These are phyloP conservation scores for Danionella dracula DNA, from an alignment of 2,797 vertebrate species.

Conservation along the genomic window DNA sequence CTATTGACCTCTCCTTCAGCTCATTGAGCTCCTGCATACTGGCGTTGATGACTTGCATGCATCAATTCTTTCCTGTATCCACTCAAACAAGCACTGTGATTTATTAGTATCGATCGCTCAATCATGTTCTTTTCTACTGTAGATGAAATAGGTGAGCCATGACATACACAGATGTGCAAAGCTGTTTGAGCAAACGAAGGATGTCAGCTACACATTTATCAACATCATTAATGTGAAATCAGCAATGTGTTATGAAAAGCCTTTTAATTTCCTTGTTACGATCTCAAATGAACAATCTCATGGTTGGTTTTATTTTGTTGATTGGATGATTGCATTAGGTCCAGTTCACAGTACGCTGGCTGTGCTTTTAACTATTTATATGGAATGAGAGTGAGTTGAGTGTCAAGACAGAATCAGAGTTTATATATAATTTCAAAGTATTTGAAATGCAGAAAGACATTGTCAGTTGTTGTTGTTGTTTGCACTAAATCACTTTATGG, in stretches of 20 bases:
- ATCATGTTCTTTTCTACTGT: neutral
- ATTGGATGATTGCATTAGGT: neutral
- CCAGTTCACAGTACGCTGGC: no score
- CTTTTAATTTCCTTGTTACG: neutral
- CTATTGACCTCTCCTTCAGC: neutral
- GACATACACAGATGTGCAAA: neutral
- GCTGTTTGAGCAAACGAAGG: neutral
- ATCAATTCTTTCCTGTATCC: neutral
- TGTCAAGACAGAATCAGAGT: no score
- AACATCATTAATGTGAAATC: slow-evolving; percentile 1
- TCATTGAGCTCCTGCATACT: neutral
- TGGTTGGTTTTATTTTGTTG: neutral
- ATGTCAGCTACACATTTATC: neutral
- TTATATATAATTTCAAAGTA: no score
- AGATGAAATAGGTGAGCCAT: neutral
- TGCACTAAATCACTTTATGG: no score
- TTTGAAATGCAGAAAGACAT: no score
- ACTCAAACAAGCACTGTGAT: neutral
- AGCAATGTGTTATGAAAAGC: neutral
- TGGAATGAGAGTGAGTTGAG: no score
- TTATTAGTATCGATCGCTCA: slow-evolving; percentile 13
- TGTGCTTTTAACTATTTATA: neutral
- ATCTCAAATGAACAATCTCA: neutral
- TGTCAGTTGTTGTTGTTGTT: no score
- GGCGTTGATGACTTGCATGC: slow-evolving; percentile 9